Evolutionary conservation across 1,140 invertebrate genomes (phyloP).

Genomic region (Panagrolaimus sp.): DNA sequence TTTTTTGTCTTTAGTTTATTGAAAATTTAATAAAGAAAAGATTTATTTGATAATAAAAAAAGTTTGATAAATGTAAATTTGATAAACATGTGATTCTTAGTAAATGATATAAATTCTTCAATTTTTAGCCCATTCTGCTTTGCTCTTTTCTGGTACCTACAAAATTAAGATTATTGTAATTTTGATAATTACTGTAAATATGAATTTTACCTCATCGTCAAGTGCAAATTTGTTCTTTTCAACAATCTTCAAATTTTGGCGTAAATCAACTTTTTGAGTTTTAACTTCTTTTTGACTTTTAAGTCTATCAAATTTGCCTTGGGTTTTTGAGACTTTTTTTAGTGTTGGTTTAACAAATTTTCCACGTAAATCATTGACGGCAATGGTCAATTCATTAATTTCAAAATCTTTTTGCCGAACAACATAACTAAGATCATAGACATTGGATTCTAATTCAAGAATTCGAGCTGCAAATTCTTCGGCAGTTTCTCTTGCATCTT

Average conservation of each 20-base stretch:
- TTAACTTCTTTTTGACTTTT: constrained; percentile 25
- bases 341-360: constrained; percentile 99
- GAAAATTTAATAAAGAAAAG: too few species aligned
- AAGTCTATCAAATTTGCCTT: constrained; percentile 72
- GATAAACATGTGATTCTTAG: too few species aligned
- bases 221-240: constrained; percentile 98
- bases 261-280: constrained; percentile 80
- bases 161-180: too few species aligned
- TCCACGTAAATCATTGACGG: constrained; percentile 97
- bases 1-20: too few species aligned
- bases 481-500: constrained; percentile 87
- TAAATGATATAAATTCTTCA: too few species aligned
- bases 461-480: constrained; percentile 85
- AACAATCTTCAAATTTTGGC: constrained; percentile 93
- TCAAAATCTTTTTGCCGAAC: constrained; percentile 88
- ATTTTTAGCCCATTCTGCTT: too few species aligned
- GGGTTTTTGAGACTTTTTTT: constrained; percentile 98
- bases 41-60: too few species aligned
- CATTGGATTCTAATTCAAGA: constrained; percentile 82
- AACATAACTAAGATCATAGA: constrained; percentile 93
- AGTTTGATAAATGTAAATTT: too few species aligned
- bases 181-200: too few species aligned
- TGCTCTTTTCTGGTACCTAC: too few species aligned
- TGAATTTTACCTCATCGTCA: constrained; percentile 65
- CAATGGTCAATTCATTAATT: constrained; percentile 96